Base-by-base conservation (phyloP, 2,797 vertebrate genomes). In the Ibycter americanus region DNA sequence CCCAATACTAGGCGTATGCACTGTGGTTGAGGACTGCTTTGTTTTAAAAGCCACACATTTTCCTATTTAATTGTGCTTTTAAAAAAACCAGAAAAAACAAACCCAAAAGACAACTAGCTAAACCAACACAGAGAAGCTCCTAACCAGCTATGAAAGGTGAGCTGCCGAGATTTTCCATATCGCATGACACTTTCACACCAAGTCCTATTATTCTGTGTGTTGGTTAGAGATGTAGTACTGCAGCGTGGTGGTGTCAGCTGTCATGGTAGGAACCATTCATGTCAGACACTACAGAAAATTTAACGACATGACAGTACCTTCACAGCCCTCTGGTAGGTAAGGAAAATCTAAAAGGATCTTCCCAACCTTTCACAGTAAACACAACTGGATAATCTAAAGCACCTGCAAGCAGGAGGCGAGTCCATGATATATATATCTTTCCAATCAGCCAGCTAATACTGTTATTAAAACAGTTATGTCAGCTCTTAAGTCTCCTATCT, bases 361-460 rank as follows among this genome's bases (percentile, higher is more conserved):
- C 96, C 80, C 46, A 88, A 96, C 96, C 92, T 96, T 97, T 96
- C 97, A 97, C 81, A 93, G 94, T 96, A 97, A 97, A 96, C 83
- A 72, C 88, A 96, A 79, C 13, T 83, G 82, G 89, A 93, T 92
- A 96, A 93, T 82, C 89, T 86, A 79, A 95, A 86, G 89, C 94
- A 89, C 91, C 89, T 83, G 91, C 94, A 95, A 94, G 90, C 92
- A 95, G 91, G 91, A 94, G 71, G 82, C 49, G 38, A 95, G 87
- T 91, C 84, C 36, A 1, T 77, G 79, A 92, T 74, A 14, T 5
- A 92, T 74, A 14, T 5, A 86, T 83, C 90, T 76, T 89, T 84
- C 90, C 79, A 52, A 93, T 92, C 79, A 94, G 67, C 49, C 87
- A 94, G 63, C 56, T 94, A 96, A 96, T 86, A 95, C 95, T 95